These are phyloP conservation scores for Drosophila recens DNA, from an alignment of 2,888 invertebrate species.

Conservation along the genomic window DNA sequence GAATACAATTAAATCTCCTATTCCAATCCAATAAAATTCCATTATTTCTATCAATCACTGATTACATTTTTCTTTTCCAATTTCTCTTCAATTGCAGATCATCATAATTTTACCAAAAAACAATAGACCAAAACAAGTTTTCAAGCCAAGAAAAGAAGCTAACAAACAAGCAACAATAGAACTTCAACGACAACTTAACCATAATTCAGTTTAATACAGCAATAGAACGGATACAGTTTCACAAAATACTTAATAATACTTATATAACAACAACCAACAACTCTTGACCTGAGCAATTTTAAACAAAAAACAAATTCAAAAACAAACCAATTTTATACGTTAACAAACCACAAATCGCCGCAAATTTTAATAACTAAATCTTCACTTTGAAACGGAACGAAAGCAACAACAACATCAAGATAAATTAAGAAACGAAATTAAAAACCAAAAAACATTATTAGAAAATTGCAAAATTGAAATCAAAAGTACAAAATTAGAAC, in stretches of 20 bases:
- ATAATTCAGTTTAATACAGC: conserved; percentile 79
- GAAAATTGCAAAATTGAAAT: conserved; percentile 64
- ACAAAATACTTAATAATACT: conserved; percentile 9
- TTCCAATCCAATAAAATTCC: neutral
- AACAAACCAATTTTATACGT: conserved; percentile 27
- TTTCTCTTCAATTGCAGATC: conserved; percentile 72
- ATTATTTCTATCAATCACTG: neutral
- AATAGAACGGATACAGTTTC: conserved; percentile 81
- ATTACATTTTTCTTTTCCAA: conserved; percentile 15
- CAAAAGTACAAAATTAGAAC: conserved; percentile 68
- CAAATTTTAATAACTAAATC: conserved; percentile 27
- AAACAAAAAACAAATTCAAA: conserved; percentile 23
- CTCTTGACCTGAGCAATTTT: conserved; percentile 46
- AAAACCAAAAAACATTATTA: conserved; percentile 8
- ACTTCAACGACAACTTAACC: conserved; percentile 73
- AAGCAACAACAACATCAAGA: conserved; percentile 39
- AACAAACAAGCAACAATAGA: conserved; percentile 69
- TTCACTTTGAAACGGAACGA: conserved; percentile 16
- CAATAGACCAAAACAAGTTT: conserved; percentile 83
- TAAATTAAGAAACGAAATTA: conserved; percentile 7
- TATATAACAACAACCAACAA: conserved; percentile 28
- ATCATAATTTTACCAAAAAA: conserved; percentile 82
- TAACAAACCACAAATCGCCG: conserved; percentile 20
- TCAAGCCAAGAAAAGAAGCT: conserved; percentile 53
- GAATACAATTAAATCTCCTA: neutral